Evolutionary conservation across 1,140 invertebrate genomes (phyloP), one percentile per base, ranked within the genome.

Genomic region (Drosophila mauritiana): DNA sequence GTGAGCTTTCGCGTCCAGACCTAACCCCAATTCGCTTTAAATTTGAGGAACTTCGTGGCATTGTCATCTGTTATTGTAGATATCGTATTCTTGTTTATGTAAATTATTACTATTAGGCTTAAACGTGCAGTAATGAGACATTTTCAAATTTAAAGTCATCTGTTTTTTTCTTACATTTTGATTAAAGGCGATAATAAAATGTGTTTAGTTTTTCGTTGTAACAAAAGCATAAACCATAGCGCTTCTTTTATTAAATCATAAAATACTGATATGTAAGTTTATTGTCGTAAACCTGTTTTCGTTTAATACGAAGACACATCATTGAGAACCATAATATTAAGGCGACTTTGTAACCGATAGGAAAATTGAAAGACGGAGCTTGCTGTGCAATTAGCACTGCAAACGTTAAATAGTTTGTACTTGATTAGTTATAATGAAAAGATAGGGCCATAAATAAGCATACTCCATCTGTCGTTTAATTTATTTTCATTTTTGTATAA

Each of bases 381-480:
- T 45, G 4, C 10, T 12, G 15, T 4, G 12, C 39, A 15, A 55
- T 36, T 45, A 63, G 27, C 8, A 34, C 52, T 34, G 5, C 40
- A 15, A 34, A 12, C 12, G 13, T 31, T 11, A 8, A 25, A 27
- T 27, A 20, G 2, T 48, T 27, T 17, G 4, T 17, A 8, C 11
- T 22, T 27, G n/a, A 39, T 36, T 39, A 67, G 65, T n/a, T 15
- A 48, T 67, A 39, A 54, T 54, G 65, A 43, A 67, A 59, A 13
- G 40, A 69, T 54, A 55, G 25, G 46, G 63, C 36, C 49, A 39
- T 67, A 46, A 67, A 67, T 54, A 69, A 69, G 12, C 40, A 5
- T 55, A 55, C 36, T 67, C 65, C 65, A 65, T 54, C 40, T 54
- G 61, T 54, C 45, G 42, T 42, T 46, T 46, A 45, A 46, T 68